phyloP scores from a whole-genome alignment of 2,888 invertebrate genomes.

The Argynnis bischoffii region DNA sequence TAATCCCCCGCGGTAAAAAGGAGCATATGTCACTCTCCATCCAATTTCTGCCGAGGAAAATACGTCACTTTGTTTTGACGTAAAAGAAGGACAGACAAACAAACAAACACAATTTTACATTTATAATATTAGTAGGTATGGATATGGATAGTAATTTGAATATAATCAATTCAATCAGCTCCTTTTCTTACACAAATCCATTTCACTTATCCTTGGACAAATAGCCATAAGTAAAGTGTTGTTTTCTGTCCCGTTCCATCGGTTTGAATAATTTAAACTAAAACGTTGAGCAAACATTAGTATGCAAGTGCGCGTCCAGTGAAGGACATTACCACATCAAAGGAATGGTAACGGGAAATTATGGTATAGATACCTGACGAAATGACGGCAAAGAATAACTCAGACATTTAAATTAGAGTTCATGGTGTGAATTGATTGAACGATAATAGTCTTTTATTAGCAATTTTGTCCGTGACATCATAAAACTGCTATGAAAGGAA shows the following conservation, averaged over 20 bases:
- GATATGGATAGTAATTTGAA: neutral
- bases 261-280: slow-evolving; percentile 24
- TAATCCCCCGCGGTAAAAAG: no score
- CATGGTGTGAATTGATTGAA: no score
- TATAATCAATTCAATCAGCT: slow-evolving; percentile 6
- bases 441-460: no score
- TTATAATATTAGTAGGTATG: neutral
- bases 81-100: no score
- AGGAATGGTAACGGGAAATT: slow-evolving; percentile 28
- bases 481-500: no score
- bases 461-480: no score
- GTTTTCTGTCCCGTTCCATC: slow-evolving; percentile 1
- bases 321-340: slow-evolving; percentile 34
- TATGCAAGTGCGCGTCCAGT: slow-evolving; percentile 20
- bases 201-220: slow-evolving; percentile 21
- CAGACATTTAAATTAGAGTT: neutral
- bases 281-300: slow-evolving; percentile 24
- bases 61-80: no score
- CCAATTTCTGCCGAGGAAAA: no score
- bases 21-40: no score
- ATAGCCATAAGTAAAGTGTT: slow-evolving; percentile 9
- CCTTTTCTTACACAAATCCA: neutral
- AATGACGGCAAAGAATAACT: slow-evolving; percentile 1
- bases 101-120: no score
- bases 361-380: slow-evolving; percentile 15